Evolutionary conservation across 2,113 vertebrate genomes (phyloP).

Genomic region (Oreotrochilus melanogaster): DNA sequence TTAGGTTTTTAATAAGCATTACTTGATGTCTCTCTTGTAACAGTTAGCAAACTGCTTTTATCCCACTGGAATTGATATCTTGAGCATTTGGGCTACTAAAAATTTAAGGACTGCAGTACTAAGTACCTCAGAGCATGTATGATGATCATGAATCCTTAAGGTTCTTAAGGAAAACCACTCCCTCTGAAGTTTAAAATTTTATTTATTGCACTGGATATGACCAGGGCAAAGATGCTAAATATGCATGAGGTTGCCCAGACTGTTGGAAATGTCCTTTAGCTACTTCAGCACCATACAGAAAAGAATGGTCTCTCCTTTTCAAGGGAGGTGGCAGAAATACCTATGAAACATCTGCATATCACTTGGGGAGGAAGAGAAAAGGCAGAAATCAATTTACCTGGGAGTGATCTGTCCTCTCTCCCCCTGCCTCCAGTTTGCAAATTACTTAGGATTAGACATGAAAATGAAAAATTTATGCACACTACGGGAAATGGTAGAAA

Average conservation of each 20-base stretch:
- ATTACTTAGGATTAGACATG: not conserved
- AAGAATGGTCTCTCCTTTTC: not conserved
- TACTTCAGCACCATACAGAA: not conserved
- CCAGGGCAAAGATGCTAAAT: not conserved
- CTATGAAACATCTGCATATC: not conserved
- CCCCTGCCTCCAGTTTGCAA: not conserved
- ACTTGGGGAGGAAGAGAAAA: not conserved
- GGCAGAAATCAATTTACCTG: not conserved
- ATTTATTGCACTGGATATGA: slow-evolving; percentile 26
- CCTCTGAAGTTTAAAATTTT: not conserved
- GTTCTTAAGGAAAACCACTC: slow-evolving; percentile 11
- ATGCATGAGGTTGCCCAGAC: not conserved
- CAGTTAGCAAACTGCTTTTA: not conserved
- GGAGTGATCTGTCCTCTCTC: not conserved
- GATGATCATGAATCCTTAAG: not conserved
- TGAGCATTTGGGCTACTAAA: not conserved
- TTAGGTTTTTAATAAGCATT: slow-evolving; percentile 40
- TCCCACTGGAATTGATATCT: slow-evolving; percentile 8
- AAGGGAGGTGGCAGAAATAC: not conserved
- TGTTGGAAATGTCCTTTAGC: not conserved
- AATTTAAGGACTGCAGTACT: not conserved
- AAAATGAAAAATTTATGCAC: not conserved
- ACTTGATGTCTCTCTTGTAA: not conserved
- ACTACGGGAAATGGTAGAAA: not conserved
- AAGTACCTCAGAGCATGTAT: not conserved